Conservation (phyloP, 1,140 invertebrate genomes). For the Schlechtendalia chinensis region DNA sequence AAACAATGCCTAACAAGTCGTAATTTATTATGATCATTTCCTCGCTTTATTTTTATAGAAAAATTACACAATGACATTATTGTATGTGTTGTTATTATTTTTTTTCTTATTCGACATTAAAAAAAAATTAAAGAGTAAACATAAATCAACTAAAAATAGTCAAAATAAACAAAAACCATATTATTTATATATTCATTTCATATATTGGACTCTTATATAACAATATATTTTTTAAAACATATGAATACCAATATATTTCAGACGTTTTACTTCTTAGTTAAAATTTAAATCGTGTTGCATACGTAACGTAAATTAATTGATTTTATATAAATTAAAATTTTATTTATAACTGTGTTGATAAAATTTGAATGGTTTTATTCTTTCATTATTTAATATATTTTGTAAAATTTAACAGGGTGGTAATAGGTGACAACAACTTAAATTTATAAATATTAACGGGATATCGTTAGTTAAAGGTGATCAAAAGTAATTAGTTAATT, state of each 20-base stretch:
- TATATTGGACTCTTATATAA: background rate
- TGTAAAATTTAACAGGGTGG: too few relatives aligned
- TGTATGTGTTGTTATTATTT: background rate
- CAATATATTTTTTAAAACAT: background rate
- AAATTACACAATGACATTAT: background rate
- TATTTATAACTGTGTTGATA: too few relatives aligned
- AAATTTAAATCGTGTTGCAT: background rate
- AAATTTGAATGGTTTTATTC: too few relatives aligned
- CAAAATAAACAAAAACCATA: background rate
- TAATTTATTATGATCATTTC: conserved; percentile 22
- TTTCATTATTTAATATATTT: too few relatives aligned
- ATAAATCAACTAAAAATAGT: background rate
- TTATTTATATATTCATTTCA: too few relatives aligned
- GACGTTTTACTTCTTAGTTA: background rate
- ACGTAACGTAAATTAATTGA: too few relatives aligned
- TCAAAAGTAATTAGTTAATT: too few relatives aligned
- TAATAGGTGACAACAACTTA: too few relatives aligned
- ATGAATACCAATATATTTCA: background rate
- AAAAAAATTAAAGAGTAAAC: background rate
- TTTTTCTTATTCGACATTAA: background rate
- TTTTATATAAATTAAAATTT: too few relatives aligned
- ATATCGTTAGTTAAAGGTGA: too few relatives aligned
- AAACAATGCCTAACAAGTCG: conserved; percentile 4
- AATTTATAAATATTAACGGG: too few relatives aligned
- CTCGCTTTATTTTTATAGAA: background rate